Base-by-base conservation (phyloP, 2,113 vertebrate genomes). In the Bos indicus region DNA sequence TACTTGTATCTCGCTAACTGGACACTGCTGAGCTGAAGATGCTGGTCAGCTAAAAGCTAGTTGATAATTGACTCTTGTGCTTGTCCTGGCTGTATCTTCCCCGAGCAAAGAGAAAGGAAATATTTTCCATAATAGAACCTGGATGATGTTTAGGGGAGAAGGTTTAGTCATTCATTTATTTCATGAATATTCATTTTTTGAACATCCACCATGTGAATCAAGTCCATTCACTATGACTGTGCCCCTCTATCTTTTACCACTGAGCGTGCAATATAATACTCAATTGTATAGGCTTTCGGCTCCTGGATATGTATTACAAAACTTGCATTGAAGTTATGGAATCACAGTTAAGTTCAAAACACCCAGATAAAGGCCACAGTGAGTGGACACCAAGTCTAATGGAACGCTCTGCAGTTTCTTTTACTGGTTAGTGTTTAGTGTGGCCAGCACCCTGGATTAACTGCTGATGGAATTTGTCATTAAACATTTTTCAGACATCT, bases 401-500 rank as follows among this genome's bases (percentile, higher is more conserved):
- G 16, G 84, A 97, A 43, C 1, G 48, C 30, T 28, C 11, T 78
- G 16, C 52, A 23, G n/a, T 89, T 94, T 94, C 19, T 40, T 7
- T 6, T 5, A n/a, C 17, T 17, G 26, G 14, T 23, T 30, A 57
- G 48, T 30, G 2, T 88, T 91, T 10, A 7, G 11, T 77, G n/a
- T 86, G 78, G 81, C 43, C 12, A 3, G 16, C 5, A 56, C 94
- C 84, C 83, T 56, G 12, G 19, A 43, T 48, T 93, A 0, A 4
- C 57, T 48, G 2, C 60, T 91, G 19, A 91, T 5, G 0, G 7
- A 6, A 19, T 26, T 87, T 98, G 23, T 97, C 8, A 0, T 91
- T 88, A 2, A 95, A 33, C 54, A 1, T 96, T 97, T 98, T 97
- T 7, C 98, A 99, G 99, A 99, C 98, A 1, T 99, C 99, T 0